phyloP scores from a whole-genome alignment of 2,888 invertebrate species.

The Pollenia amentaria region DNA sequence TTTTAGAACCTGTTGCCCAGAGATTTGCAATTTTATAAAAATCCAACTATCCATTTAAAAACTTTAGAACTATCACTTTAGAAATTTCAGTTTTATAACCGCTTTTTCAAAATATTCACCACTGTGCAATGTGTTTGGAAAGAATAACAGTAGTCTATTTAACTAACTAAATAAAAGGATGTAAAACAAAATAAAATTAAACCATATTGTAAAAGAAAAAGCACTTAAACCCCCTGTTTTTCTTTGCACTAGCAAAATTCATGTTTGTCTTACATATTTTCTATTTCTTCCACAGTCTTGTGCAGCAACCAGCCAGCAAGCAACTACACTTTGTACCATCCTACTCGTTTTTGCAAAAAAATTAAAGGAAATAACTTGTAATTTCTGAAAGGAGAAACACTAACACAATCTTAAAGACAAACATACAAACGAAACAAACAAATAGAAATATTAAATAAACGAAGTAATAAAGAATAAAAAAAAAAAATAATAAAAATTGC shows the following conservation, averaged over 20 bases:
- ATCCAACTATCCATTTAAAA: too few species aligned
- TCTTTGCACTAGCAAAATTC: neutral
- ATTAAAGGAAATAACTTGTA: constrained; percentile 55
- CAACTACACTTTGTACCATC: neutral
- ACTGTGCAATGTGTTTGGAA: too few species aligned
- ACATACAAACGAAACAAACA: constrained; percentile 3
- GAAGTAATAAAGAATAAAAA: constrained; percentile 16
- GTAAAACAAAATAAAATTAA: neutral
- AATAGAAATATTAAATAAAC: neutral
- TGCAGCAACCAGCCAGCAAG: neutral
- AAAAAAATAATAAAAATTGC: constrained; percentile 33
- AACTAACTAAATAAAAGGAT: too few species aligned
- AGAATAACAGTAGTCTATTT: too few species aligned
- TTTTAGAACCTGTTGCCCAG: too few species aligned
- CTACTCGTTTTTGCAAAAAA: constrained; percentile 2
- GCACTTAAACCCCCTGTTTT: neutral
- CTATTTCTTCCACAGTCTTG: neutral
- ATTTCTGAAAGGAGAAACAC: constrained; percentile 15
- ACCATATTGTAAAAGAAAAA: constrained; percentile 19
- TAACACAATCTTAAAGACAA: neutral
- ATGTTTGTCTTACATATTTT: neutral
- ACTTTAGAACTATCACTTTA: too few species aligned
- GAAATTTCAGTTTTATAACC: too few species aligned
- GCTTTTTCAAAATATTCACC: too few species aligned
- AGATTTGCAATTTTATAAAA: too few species aligned